Evolutionary conservation across 2,888 invertebrate species (phyloP), one percentile per base, ranked within the genome.

Genomic region (Cephus pygmeus): DNA sequence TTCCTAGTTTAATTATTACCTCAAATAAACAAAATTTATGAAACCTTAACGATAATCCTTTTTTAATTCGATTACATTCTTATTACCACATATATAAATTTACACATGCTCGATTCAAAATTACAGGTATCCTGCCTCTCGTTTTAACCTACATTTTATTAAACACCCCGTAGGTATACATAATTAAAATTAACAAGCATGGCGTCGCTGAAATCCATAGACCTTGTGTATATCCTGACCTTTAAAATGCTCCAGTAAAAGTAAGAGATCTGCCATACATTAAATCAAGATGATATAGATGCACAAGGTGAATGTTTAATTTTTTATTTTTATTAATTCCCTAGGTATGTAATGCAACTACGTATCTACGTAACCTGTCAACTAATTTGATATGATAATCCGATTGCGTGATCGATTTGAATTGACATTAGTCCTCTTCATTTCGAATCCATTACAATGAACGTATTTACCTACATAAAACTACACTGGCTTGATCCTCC

Each of bases 181-280:
- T 71, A 71, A 31, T 71, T 71, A 71, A 31, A 34, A 34, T 23
- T 71, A 71, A 31, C 33, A 31, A 71, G 34, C 30, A 34, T 23
- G 31, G 12, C 12, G 12, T 9, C 76, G 76, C 69, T 36, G n/a
- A 69, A 35, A 68, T 69, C 35, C 69, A 56, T 33, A 73, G 78
- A 78, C 76, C 78, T 78, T 78, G 78, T 75, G 78, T 71, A 31
- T 35, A 71, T 35, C 30, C 34, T 78, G 78, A 76, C 78, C 78
- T 78, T 78, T 78, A 73, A 76, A 76, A 78, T 78, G 78, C 78
- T 78, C 76, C 71, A 78, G 78, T 76, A 78, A 75, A 71, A 73
- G 15, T 15, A 56, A 76, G 73, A 71, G 78, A 76, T 6, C 23
- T 23, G 9, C 9, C 56, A 23, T 56, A 56, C 23, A 9, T 56